Base-by-base conservation (phyloP, 2,797 vertebrate genomes). In the Pteropus rufus region DNA sequence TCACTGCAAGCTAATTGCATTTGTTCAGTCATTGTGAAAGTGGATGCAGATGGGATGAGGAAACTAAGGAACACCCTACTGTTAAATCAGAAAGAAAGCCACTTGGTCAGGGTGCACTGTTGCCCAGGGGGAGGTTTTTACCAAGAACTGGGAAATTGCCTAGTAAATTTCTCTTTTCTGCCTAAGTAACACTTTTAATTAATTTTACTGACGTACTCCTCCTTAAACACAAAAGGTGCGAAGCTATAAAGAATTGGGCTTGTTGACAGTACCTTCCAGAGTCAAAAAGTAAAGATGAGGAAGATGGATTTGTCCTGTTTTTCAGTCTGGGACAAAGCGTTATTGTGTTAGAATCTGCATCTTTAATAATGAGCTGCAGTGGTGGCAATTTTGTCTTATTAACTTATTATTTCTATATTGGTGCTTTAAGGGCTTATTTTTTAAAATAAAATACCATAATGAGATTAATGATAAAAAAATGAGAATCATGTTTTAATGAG, bases 1-100 rank as follows among this genome's bases (percentile, higher is more conserved):
- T 98, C 98, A 98, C 98, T 98, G 98, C 96, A 98, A 93, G 95
- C 98, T 98, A 98, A 98, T 98, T 98, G 98, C 98, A 97, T 98
- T 98, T 98, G 98, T 96, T 98, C 98, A 98, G 91, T 96, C 98
- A 97, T 97, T 97, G 98, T 97, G 98, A 98, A 98, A 98, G 98
- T 96, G 97, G 98, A 97, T 98, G 98, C 98, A 98, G 98, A 98
- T 98, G 97, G 97, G 95, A 95, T 96, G 93, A 90, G 79, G 96
- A 93, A 96, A 96, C 98, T 97, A 90, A 96, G 96, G 98, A 98
- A 98, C 91, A 97, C 14, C 98, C 97, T 94, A 96, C 96, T 98
- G 97, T 96, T 98, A 94, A 97, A 97, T 96, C 97, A 96, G 79
- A 97, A 98, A 97, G 97, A 98, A 98, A 98, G 97, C 95, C 96